Percentiles rank a stretch among this genome's conserved stretches.
Evolutionary conservation across 2,888 invertebrate genomes (phyloP).

Genomic region (Nezara viridula): DNA sequence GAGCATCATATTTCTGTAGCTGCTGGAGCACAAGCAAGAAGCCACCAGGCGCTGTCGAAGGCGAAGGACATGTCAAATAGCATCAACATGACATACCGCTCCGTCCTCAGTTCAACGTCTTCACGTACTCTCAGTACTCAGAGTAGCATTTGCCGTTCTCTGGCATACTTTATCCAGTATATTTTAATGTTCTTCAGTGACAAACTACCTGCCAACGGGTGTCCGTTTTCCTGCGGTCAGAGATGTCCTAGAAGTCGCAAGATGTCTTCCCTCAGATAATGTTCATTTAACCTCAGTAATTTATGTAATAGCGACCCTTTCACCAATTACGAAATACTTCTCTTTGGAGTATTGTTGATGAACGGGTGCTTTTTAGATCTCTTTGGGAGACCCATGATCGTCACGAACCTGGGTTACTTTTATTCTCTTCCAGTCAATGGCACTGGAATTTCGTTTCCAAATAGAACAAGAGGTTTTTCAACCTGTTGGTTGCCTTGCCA

Average conservation of each 20-base stretch:
- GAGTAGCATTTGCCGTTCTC: no score
- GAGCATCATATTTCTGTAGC: no score
- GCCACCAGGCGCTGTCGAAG: no score
- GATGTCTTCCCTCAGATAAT: slow-evolving; percentile 3
- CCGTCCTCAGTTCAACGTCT: no score
- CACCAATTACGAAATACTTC: slow-evolving; percentile 23
- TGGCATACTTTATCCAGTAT: no score
- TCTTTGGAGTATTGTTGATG: slow-evolving; percentile 4
- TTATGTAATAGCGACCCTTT: slow-evolving; percentile 3
- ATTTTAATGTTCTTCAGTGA: no score
- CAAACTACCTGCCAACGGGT: no score
- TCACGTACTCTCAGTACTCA: no score
- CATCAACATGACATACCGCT: no score
- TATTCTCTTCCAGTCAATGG: background rate
- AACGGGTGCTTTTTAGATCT: background rate
- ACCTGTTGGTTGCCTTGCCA: background rate
- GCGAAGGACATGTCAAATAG: no score
- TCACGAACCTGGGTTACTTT: background rate
- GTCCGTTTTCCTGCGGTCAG: background rate
- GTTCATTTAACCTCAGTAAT: slow-evolving; percentile 16
- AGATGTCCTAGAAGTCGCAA: background rate
- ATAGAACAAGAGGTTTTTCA: background rate
- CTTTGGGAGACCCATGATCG: background rate
- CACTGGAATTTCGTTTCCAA: background rate
- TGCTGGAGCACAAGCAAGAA: no score